Base-by-base conservation (phyloP, 2,888 invertebrate species). In the Eledona agricola region DNA sequence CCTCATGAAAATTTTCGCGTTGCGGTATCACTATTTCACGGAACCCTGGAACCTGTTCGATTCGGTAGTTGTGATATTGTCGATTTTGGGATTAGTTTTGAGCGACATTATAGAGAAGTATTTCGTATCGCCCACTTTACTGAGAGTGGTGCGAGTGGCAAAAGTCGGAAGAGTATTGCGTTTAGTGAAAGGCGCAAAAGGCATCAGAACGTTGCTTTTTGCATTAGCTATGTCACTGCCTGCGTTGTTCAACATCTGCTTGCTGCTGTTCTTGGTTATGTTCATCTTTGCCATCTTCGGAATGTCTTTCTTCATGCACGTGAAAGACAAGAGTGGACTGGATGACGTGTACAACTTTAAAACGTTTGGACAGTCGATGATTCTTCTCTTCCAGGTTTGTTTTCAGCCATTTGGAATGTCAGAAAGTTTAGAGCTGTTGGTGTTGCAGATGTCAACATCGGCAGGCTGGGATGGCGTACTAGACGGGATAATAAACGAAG, bases 41-140 rank as follows among this genome's bases (percentile, higher is more conserved):
- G 94, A 96, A 81, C 96, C 97, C 66, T 98, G 98, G 98, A 98
- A 98, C 83, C 87, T 98, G 74, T 98, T 98, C 83, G 97, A 98
- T 86, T 95, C 96, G 82, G 93, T 96, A 77, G 96, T 98, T 77
- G 97, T 97, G 77, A 93, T 96, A 83, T 87, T 97, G 80, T 97
- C 97, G 78, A 93, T 98, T 82, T 87, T 96, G 82, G 96, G 95
- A 83, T 85, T 96, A 84, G 93, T 94, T 76, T 83, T 97, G 79
- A 94, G 94, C 81, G 96, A 96, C 81, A 87, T 96, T 74, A 95
- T 95, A 78, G 95, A 93, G 78, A 93, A 94, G 79, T 96, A 96
- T 83, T 95, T 96, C 79, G 95, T 98, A 74, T 97, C 97, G 62
- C 97, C 98, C 59, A 98, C 98, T 67, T 82, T 98, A 76, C 88